Evolutionary conservation across 2,888 invertebrate genomes (phyloP).

Genomic region (Papilio gigon): DNA sequence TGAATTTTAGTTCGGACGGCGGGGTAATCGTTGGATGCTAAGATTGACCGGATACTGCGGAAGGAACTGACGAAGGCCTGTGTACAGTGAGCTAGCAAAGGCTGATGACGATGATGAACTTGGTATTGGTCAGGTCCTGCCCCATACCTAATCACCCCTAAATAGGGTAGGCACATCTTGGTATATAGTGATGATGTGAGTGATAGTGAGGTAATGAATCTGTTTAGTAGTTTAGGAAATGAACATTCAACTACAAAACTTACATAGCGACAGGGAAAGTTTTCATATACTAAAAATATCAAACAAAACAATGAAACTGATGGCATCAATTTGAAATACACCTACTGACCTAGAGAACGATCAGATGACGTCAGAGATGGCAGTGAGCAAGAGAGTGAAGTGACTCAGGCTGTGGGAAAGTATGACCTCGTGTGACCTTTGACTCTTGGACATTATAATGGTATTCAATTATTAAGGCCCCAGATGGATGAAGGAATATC

Average conservation of each 20-base stretch:
- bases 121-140: too few relatives aligned
- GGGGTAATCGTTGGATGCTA: too few relatives aligned
- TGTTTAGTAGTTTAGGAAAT: neutral
- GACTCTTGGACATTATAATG: constrained; percentile 30
- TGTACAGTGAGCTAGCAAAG: too few relatives aligned
- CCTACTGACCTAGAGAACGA: constrained; percentile 40
- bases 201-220: too few relatives aligned
- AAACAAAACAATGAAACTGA: constrained; percentile 22
- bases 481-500: neutral
- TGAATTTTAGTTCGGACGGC: too few relatives aligned
- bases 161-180: too few relatives aligned
- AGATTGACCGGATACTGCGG: too few relatives aligned
- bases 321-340: constrained; percentile 28
- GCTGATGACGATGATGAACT: too few relatives aligned
- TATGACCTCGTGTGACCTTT: constrained; percentile 45
- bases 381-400: constrained; percentile 33
- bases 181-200: too few relatives aligned
- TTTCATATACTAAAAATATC: neutral
- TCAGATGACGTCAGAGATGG: constrained; percentile 30
- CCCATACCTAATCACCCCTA: too few relatives aligned
- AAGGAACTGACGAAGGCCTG: too few relatives aligned
- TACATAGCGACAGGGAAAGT: neutral
- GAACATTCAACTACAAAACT: too few relatives aligned
- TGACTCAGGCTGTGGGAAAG: constrained; percentile 50
- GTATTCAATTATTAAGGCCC: constrained; percentile 36